Evolutionary conservation across 2,888 invertebrate species (phyloP).

Genomic region (Stomorhina lunata): DNA sequence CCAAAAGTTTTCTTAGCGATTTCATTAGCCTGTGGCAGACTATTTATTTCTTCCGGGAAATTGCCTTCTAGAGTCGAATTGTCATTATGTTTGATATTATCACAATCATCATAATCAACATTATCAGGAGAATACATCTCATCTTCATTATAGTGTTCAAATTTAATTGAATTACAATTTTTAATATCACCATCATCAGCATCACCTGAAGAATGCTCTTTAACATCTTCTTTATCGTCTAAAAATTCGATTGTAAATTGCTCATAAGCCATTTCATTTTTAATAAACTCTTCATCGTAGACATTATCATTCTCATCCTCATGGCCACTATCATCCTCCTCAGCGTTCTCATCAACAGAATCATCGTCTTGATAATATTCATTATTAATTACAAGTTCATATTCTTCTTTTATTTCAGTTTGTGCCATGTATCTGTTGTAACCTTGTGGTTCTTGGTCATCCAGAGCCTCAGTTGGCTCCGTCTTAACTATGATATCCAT

Average conservation of each 20-base stretch:
- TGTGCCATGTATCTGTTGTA: background rate
- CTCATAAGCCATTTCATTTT: background rate
- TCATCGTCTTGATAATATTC: slow-evolving; percentile 7
- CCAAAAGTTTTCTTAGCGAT: background rate
- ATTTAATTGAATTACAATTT: background rate
- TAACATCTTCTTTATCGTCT: background rate
- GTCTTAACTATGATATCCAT: slow-evolving; percentile 1
- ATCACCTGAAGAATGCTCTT: too few relatives aligned
- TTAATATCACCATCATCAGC: background rate
- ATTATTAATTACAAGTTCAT: slow-evolving; percentile 28
- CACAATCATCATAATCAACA: background rate
- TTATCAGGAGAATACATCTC: background rate
- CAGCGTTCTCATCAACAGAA: too few relatives aligned
- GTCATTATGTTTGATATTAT: too few relatives aligned
- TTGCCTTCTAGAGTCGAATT: background rate
- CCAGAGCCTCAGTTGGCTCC: background rate
- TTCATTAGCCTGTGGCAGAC: background rate
- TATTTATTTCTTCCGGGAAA: background rate
- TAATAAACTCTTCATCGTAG: background rate
- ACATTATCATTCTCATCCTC: background rate
- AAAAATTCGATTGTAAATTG: background rate
- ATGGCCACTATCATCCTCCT: background rate
- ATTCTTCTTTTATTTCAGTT: slow-evolving; percentile 30
- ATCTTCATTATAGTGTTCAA: background rate
- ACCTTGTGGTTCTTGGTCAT: too few relatives aligned